Evolutionary conservation across 2,888 invertebrate species (phyloP), one percentile per base, ranked within the genome.

Genomic region (Periphyllus acericola): DNA sequence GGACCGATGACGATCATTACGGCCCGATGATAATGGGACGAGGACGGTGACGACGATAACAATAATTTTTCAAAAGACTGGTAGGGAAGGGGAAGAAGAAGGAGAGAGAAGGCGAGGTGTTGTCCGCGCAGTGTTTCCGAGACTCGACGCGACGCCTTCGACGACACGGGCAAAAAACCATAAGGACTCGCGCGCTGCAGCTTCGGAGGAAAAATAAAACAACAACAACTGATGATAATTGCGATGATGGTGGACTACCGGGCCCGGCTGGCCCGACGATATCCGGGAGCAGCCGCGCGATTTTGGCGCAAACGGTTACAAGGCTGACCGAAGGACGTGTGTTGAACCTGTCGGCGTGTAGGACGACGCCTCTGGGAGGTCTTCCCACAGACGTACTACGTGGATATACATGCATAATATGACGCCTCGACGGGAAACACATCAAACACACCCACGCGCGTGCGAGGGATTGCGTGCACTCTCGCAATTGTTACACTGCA

Each of bases 361-460:
- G 86, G 86, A 86, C 86, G 86, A 79, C 79, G 86, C 86, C 86
- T 86, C 86, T 86, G 86, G 86, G 86, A 86, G 86, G 86, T 86
- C 86, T 86, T 79, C 86, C 86, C 79, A 86, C 86, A 55, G 79
- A 72, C 46, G 66, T 68, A 68, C 60, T 9, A 46, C 25, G 60
- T 60, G 84, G 34, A 60, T 60, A 60, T 60, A 60, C 3, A 32
- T 6, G 19, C n/a, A 52, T 34, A n/a, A 52, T 34, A n/a, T 29
- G 74, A 72, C 84, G 84, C 66, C 74, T 34, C 40, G 84, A 66
- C 75, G 75, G 76, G 40, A 55, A 79, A 55, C 85, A 72, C 83
- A 32, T 83, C 83, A 52, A 83, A 83, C 46, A 25, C 83, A 34
- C 83, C 83, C 72, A 83, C 82, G 36, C 46, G 14, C 46, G 32